Percentiles rank a stretch among this genome's conserved stretches.
Evolutionary conservation across 1,140 invertebrate species (phyloP).

Genomic region (Platorchestia sp.): DNA sequence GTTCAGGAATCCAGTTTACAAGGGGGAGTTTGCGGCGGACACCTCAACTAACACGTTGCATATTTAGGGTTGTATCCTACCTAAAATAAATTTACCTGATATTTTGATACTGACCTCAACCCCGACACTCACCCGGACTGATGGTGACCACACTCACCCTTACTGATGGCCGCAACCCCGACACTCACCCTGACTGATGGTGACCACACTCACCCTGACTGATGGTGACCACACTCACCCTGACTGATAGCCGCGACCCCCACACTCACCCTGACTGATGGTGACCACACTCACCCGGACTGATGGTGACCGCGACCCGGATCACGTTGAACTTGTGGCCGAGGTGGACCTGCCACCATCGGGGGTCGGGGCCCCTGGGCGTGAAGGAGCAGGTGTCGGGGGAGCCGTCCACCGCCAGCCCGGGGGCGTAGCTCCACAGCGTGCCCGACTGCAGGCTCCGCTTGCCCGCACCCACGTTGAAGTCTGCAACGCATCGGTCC

Average conservation of each 20-base stretch:
- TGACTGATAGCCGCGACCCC: neutral
- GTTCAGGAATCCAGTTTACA: no score
- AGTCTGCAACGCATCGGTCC: no score
- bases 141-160: neutral
- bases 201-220: neutral
- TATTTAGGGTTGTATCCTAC: no score
- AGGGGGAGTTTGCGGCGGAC: no score
- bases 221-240: neutral
- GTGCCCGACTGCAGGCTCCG: slow-evolving; percentile 69
- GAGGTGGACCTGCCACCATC: slow-evolving; percentile 71
- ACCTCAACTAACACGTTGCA: no score
- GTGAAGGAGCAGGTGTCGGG: slow-evolving; percentile 70
- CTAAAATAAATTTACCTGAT: no score
- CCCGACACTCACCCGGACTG: neutral
- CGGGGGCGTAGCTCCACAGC: slow-evolving; percentile 69
- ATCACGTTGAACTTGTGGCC: slow-evolving; percentile 68
- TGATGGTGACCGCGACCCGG: slow-evolving; percentile 70
- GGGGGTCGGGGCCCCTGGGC: slow-evolving; percentile 67
- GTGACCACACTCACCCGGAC: slow-evolving; percentile 67
- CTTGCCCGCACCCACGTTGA: slow-evolving; percentile 68
- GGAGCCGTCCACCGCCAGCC: slow-evolving; percentile 70
- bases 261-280: neutral
- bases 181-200: neutral
- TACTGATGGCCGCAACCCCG: neutral
- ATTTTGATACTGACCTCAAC: no score